These are phyloP conservation scores for Drosophila pruinosa DNA, from an alignment of 1,140 invertebrate genomes.

Conservation along the genomic window DNA sequence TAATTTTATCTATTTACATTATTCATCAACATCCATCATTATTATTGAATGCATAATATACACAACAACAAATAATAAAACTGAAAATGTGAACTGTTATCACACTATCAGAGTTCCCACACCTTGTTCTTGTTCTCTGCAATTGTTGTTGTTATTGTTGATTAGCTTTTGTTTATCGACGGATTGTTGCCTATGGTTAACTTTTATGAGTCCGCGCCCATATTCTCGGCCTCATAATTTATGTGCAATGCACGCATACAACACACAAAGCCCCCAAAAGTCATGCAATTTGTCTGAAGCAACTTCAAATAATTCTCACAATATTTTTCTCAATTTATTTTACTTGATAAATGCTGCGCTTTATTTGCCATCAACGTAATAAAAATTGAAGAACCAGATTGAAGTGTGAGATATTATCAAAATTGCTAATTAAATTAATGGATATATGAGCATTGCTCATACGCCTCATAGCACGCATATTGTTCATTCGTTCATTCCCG, in stretches of 20 bases:
- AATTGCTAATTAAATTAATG: constrained; percentile 47
- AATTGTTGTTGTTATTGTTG: constrained; percentile 20
- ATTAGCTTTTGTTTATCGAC: constrained; percentile 37
- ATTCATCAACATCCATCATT: constrained; percentile 13
- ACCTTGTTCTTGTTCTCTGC: constrained; percentile 23
- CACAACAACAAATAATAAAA: neutral
- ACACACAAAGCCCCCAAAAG: neutral
- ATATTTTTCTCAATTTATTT: neutral
- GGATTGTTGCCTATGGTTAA: constrained; percentile 23
- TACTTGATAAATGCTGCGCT: constrained; percentile 9
- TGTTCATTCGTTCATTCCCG: constrained; percentile 23
- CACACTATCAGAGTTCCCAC: constrained; percentile 29
- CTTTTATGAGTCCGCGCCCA: constrained; percentile 24
- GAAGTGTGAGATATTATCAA: constrained; percentile 26
- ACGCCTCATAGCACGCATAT: constrained; percentile 25
- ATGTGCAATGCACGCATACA: constrained; percentile 37
- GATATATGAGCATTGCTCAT: constrained; percentile 22
- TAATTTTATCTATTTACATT: constrained; percentile 17
- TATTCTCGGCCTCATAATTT: constrained; percentile 13
- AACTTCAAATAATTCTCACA: neutral
- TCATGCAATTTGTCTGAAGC: constrained; percentile 41
- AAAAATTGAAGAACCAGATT: constrained; percentile 10
- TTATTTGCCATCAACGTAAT: constrained; percentile 14
- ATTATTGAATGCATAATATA: neutral
- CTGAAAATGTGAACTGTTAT: constrained; percentile 13